These are phyloP conservation scores for Agriopis aurantiaria DNA, from an alignment of 2,888 invertebrate genomes.

Conservation along the genomic window DNA sequence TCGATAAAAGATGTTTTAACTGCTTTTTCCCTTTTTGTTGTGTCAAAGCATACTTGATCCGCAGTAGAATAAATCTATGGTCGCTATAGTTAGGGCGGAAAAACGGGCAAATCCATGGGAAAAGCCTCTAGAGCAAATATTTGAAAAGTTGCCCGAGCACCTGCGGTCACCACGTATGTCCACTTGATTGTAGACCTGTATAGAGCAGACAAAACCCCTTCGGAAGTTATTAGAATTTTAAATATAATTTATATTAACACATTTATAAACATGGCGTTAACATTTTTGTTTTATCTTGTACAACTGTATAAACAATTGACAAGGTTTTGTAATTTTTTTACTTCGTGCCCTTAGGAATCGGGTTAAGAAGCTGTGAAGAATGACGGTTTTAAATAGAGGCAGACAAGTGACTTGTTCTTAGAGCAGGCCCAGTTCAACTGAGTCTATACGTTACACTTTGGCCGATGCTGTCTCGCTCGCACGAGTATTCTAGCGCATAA, in stretches of 20 bases:
- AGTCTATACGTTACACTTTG: no score
- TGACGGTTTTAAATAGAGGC: no score
- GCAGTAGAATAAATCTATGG: conserved; percentile 75
- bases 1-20: conserved; percentile 64
- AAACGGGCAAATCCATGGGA: conserved; percentile 74
- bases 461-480: no score
- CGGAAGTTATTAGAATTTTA: background rate
- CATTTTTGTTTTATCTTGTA: no score
- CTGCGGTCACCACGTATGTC: conserved; percentile 80
- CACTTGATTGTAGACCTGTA: conserved; percentile 58
- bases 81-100: conserved; percentile 68
- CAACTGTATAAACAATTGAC: no score
- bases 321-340: no score
- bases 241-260: background rate
- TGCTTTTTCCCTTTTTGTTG: conserved; percentile 69
- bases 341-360: no score
- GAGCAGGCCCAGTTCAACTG: no score
- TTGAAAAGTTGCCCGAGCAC: conserved; percentile 79
- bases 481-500: no score
- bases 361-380: no score
- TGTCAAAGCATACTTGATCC: conserved; percentile 86
- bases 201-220: conserved; percentile 54
- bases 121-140: conserved; percentile 81
- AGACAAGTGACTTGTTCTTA: no score
- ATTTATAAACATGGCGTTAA: no score